Evolutionary conservation across 2,113 vertebrate genomes (phyloP).

Genomic region (Mohoua ochrocephala): DNA sequence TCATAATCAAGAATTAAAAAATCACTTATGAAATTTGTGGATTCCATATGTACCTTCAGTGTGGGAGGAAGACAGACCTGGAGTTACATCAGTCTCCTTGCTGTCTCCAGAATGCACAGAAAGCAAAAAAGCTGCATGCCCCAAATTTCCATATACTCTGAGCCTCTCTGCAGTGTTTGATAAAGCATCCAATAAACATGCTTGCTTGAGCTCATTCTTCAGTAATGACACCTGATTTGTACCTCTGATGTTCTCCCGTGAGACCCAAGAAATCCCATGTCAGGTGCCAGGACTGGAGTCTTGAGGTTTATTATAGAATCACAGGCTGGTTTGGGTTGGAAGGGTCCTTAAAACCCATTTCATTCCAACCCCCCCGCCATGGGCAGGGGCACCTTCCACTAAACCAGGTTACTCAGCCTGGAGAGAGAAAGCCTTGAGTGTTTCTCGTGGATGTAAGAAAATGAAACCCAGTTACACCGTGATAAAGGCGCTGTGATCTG

Average conservation of each 20-base stretch:
- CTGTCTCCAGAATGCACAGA: neutral
- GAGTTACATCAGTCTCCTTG: neutral
- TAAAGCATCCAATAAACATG: neutral
- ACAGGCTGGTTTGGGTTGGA: neutral
- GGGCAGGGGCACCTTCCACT: neutral
- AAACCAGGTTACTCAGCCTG: neutral
- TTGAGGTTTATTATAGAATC: neutral
- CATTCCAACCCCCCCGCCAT: neutral
- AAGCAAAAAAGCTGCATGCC: neutral
- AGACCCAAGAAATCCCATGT: neutral
- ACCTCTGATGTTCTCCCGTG: neutral
- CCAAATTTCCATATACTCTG: neutral
- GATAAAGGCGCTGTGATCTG: neutral
- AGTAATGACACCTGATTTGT: neutral
- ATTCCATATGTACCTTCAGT: neutral
- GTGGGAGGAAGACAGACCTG: neutral
- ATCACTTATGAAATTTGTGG: neutral
- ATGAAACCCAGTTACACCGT: neutral
- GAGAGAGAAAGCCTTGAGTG: neutral
- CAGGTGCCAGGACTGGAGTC: neutral
- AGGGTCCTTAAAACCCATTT: neutral
- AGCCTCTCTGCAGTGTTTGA: neutral
- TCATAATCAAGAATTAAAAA: constrained; percentile 6
- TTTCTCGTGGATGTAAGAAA: neutral
- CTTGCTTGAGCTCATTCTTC: neutral